phyloP scores from a whole-genome alignment of 1,140 invertebrate genomes.

The Drosophila kurseongensis region DNA sequence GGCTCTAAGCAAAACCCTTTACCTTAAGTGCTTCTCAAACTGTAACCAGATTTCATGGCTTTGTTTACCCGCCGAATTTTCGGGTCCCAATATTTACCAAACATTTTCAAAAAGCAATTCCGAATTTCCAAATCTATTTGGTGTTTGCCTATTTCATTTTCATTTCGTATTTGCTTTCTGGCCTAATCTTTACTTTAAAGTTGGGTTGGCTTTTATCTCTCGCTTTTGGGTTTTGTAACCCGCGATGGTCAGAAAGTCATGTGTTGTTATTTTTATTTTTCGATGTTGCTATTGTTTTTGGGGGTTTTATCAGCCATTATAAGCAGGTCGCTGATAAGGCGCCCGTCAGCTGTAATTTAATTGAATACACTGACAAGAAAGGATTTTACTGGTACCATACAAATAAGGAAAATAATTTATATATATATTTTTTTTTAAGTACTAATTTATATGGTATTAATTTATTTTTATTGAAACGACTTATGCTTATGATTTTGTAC shows the following conservation, averaged over 20 bases:
- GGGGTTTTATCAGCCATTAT: slow-evolving; percentile 59
- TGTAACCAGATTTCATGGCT: slow-evolving; percentile 26
- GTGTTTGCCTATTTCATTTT: slow-evolving; percentile 44
- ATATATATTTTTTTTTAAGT: too few species aligned
- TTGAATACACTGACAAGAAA: slow-evolving; percentile 19
- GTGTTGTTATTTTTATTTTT: slow-evolving; percentile 32
- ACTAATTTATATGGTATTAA: too few species aligned
- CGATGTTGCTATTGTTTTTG: slow-evolving; percentile 18
- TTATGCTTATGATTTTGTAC: background rate
- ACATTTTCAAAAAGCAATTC: slow-evolving; percentile 31
- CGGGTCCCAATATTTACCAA: slow-evolving; percentile 19
- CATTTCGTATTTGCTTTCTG: slow-evolving; percentile 22
- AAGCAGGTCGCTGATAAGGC: slow-evolving; percentile 75
- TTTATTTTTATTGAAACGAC: too few species aligned
- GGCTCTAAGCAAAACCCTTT: background rate
- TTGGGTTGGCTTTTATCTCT: slow-evolving; percentile 40
- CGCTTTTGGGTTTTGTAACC: slow-evolving; percentile 30
- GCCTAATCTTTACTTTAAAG: slow-evolving; percentile 33
- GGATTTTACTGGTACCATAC: too few species aligned
- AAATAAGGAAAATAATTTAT: too few species aligned
- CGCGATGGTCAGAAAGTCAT: slow-evolving; percentile 48
- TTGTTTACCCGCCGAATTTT: slow-evolving; percentile 32
- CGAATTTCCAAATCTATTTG: slow-evolving; percentile 54
- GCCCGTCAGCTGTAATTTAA: slow-evolving; percentile 48
- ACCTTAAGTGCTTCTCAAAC: background rate